These are phyloP conservation scores for Symphodus melops DNA, from an alignment of 2,113 vertebrate species.

Conservation along the genomic window DNA sequence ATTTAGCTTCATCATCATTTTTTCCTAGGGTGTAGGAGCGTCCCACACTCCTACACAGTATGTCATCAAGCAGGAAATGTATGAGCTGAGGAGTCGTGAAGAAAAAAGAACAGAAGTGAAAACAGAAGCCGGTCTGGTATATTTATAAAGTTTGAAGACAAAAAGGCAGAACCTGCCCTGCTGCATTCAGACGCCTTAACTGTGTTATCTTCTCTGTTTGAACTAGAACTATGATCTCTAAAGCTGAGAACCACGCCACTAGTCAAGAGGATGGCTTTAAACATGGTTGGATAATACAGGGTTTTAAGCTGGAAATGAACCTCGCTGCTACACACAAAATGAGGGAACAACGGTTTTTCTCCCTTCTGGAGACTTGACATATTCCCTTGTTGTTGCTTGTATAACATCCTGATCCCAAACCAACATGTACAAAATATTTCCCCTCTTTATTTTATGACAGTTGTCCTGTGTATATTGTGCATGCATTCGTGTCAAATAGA, in stretches of 20 bases:
- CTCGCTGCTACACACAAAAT: not conserved
- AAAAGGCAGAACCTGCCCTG: constrained; percentile 81
- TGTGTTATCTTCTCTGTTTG: constrained; percentile 65
- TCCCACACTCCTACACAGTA: constrained; percentile 10
- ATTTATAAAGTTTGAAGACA: constrained; percentile 26
- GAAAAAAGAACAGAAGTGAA: constrained; percentile 1
- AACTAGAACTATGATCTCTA: constrained; percentile 44
- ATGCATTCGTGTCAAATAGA: constrained; percentile 24
- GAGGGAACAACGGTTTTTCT: not conserved
- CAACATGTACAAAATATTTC: constrained; percentile 32
- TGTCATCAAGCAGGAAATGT: constrained; percentile 16
- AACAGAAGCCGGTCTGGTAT: constrained; percentile 22
- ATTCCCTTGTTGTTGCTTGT: constrained; percentile 1
- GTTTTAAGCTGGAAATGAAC: not conserved
- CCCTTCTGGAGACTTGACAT: not conserved
- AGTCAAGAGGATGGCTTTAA: constrained; percentile 8
- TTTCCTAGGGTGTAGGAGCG: constrained; percentile 16
- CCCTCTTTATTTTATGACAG: constrained; percentile 30
- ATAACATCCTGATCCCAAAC: constrained; percentile 28
- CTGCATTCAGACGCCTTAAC: constrained; percentile 81
- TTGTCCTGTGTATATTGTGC: constrained; percentile 1
- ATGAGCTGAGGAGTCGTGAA: constrained; percentile 14
- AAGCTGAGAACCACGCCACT: constrained; percentile 20
- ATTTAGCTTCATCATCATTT: constrained; percentile 14
- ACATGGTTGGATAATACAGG: not conserved